These are phyloP conservation scores for Lagria hirta DNA, from an alignment of 2,888 invertebrate species.

Conservation along the genomic window DNA sequence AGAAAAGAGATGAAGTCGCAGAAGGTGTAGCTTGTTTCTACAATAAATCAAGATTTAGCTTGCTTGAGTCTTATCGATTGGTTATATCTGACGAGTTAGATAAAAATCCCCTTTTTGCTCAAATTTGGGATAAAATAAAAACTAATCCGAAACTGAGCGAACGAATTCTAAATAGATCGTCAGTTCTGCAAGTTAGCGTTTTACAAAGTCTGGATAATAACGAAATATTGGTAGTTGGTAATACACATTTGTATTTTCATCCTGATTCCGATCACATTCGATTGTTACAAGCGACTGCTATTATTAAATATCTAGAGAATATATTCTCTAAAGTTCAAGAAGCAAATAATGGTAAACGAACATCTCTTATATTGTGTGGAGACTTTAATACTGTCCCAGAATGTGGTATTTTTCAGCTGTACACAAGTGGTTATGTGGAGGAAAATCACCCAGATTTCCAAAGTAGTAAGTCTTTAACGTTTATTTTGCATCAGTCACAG, in stretches of 20 bases:
- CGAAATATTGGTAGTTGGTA: slow-evolving; percentile 68
- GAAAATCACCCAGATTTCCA: slow-evolving; percentile 72
- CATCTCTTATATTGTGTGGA: slow-evolving; percentile 81
- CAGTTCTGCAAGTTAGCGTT: slow-evolving; percentile 64
- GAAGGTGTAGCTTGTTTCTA: slow-evolving; percentile 86
- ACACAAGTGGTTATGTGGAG: slow-evolving; percentile 69
- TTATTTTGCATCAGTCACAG: too few relatives aligned
- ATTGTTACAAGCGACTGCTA: slow-evolving; percentile 77
- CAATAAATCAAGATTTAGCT: slow-evolving; percentile 65
- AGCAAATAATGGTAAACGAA: too few relatives aligned
- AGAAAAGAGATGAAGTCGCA: slow-evolving; percentile 71
- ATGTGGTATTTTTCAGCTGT: slow-evolving; percentile 79
- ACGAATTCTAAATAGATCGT: slow-evolving; percentile 65
- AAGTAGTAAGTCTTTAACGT: slow-evolving; percentile 66
- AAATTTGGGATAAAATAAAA: slow-evolving; percentile 64
- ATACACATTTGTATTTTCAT: slow-evolving; percentile 93
- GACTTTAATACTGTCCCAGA: slow-evolving; percentile 92
- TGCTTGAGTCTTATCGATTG: slow-evolving; percentile 57
- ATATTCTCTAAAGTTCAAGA: slow-evolving; percentile 5
- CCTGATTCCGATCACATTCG: slow-evolving; percentile 89
- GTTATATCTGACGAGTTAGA: slow-evolving; percentile 63
- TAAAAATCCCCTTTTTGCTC: slow-evolving; percentile 56
- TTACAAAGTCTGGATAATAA: slow-evolving; percentile 58
- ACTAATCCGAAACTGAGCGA: slow-evolving; percentile 60
- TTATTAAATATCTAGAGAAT: slow-evolving; percentile 67